Evolutionary conservation across 1,140 invertebrate species (phyloP), one percentile per base, ranked within the genome.

Genomic region (Pachyrhynchus sulphureomaculatus): DNA sequence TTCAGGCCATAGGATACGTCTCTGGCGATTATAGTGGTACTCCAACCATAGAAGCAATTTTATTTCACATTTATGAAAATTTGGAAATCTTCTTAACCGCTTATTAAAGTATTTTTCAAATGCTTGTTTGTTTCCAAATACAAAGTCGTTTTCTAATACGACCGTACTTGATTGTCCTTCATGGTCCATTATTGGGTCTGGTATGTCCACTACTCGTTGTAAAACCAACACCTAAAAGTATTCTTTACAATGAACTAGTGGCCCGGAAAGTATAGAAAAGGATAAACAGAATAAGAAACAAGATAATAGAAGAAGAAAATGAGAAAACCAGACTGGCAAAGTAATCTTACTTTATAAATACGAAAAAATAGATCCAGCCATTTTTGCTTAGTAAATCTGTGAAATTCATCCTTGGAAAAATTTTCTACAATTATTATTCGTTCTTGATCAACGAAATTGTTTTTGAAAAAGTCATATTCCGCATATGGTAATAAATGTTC

Each of bases 301-400:
- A n/a, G n/a, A n/a, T n/a, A n/a, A n/a, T n/a, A n/a, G n/a, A n/a
- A n/a, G n/a, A n/a, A n/a, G n/a, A n/a, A n/a, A n/a, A n/a, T n/a
- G n/a, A n/a, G n/a, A n/a, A n/a, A n/a, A n/a, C n/a, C n/a, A n/a
- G n/a, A n/a, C n/a, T n/a, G n/a, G n/a, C n/a, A n/a, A n/a, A n/a
- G n/a, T n/a, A n/a, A n/a, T n/a, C 13, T 39, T 44, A 59, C 56
- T 23, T 78, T 80, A 44, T 73, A 78, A 0, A 68, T 74, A 63
- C 77, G 76, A 17, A 79, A 65, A 23, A 76, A 59, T 1, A 80
- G 34, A 39, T 80, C 78, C 9, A 80, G 41, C 78, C 78, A 80
- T 24, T 53, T 72, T 49, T 77, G 76, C 53, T 71, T 73, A n/a
- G 67, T 72, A n/a, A 71, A 63, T 2, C 55, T 52, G 34, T 71